Evolutionary conservation across 1,140 invertebrate species (phyloP).

Genomic region (Lepidurus packardi): DNA sequence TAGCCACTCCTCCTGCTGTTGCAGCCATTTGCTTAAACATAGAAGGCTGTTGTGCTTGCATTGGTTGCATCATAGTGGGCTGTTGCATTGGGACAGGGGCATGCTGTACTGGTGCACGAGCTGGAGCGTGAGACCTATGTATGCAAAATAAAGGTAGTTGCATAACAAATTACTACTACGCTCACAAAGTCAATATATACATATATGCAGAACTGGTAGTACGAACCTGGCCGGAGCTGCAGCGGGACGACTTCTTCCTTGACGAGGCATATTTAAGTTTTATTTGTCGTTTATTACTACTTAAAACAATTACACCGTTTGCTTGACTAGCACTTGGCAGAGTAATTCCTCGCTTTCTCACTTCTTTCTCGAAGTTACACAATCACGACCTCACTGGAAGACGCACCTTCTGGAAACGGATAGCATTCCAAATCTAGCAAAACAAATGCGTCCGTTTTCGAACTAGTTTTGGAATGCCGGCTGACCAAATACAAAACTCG

Average conservation of each 20-base stretch:
- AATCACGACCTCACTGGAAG: neutral
- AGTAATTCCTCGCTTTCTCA: neutral
- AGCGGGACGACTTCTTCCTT: conserved; percentile 34
- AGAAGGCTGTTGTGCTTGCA: conserved; percentile 50
- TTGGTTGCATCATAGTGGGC: conserved; percentile 41
- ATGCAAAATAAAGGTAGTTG: conserved; percentile 33
- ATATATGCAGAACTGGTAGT: neutral
- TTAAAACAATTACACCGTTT: neutral
- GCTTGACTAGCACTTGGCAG: neutral
- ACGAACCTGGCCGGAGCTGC: conserved; percentile 28
- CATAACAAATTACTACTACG: conserved; percentile 32
- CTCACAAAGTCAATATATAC: neutral
- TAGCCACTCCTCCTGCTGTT: conserved; percentile 81
- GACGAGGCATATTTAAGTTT: conserved; percentile 28
- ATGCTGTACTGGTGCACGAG: conserved; percentile 47
- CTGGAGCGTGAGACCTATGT: conserved; percentile 42
- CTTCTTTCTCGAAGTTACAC: neutral
- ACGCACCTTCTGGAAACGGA: neutral
- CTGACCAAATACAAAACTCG: neutral
- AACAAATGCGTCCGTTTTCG: neutral
- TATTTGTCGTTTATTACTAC: neutral
- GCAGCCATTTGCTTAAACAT: conserved; percentile 74
- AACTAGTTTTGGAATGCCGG: neutral
- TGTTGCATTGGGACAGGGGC: conserved; percentile 50
- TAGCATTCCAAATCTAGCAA: neutral